Percentiles rank a stretch among this genome's conserved stretches.
phyloP scores from a whole-genome alignment of 2,113 vertebrate species.

The Aphyosemion australe region DNA sequence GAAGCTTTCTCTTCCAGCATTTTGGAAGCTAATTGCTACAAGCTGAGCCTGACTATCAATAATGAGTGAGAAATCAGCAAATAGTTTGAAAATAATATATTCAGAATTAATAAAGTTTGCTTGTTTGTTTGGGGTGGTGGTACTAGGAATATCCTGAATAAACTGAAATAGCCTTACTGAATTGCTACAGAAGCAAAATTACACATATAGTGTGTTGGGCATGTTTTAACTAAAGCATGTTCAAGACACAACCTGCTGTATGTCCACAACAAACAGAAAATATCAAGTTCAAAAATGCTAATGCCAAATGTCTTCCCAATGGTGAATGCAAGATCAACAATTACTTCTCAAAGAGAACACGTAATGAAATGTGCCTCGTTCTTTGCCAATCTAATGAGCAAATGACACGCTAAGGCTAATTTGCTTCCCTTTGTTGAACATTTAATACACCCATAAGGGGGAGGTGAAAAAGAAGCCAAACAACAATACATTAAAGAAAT shows the following conservation, averaged over 20 bases:
- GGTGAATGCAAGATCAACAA: constrained; percentile 15
- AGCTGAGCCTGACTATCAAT: background rate
- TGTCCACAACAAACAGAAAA: background rate
- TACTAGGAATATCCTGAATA: no score
- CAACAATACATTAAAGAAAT: constrained; percentile 25
- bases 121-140: no score
- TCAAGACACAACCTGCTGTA: background rate
- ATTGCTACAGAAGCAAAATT: no score
- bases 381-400: no score
- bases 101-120: background rate
- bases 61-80: background rate
- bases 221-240: background rate
- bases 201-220: background rate
- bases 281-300: constrained; percentile 8
- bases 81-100: constrained; percentile 10
- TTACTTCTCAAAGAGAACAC: no score
- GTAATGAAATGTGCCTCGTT: no score
- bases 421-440: constrained; percentile 14
- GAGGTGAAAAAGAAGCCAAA: constrained; percentile 32
- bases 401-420: no score
- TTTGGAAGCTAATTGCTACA: background rate
- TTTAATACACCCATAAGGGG: constrained; percentile 44
- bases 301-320: constrained; percentile 14
- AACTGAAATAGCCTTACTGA: no score
- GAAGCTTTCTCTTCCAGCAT: no score